Evolutionary conservation across 2,113 vertebrate species (phyloP).

Genomic region (Hydrolagus affinis): DNA sequence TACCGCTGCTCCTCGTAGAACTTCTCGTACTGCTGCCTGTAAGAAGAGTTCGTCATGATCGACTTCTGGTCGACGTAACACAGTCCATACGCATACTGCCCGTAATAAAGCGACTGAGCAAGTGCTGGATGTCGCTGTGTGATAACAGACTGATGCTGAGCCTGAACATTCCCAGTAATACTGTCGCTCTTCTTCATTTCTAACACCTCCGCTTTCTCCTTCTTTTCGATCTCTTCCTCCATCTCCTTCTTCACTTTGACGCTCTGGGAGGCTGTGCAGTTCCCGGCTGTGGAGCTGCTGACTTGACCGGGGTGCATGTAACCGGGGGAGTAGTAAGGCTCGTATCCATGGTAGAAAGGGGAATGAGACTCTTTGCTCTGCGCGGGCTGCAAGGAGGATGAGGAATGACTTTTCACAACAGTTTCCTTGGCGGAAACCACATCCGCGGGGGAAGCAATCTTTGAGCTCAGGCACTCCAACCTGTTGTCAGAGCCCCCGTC

Average conservation of each 20-base stretch:
- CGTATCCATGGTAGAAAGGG: constrained; percentile 84
- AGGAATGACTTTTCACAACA: constrained; percentile 67
- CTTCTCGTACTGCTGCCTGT: constrained; percentile 72
- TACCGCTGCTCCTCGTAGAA: constrained; percentile 83
- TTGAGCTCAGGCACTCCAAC: constrained; percentile 76
- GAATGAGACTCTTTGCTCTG: constrained; percentile 78
- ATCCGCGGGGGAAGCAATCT: constrained; percentile 73
- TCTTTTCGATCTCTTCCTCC: constrained; percentile 70
- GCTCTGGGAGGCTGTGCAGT: constrained; percentile 54
- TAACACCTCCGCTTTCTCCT: constrained; percentile 60
- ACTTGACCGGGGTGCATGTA: constrained; percentile 79
- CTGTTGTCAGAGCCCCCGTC: constrained; percentile 86
- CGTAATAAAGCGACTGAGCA: constrained; percentile 94
- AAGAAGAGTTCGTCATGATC: constrained; percentile 72
- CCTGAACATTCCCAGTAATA: constrained; percentile 58
- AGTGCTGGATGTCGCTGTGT: constrained; percentile 89
- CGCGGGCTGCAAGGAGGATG: constrained; percentile 52
- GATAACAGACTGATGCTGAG: constrained; percentile 89
- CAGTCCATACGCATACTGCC: constrained; percentile 90
- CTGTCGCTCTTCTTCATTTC: constrained; percentile 74
- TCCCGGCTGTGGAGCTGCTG: constrained; percentile 61
- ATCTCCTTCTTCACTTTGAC: constrained; percentile 80
- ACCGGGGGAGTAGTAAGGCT: constrained; percentile 85
- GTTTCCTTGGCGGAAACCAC: constrained; percentile 64
- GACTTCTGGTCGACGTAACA: constrained; percentile 89